Percentiles rank a stretch among this genome's conserved stretches.
These are phyloP conservation scores for Lutraria rhynchaena DNA, from an alignment of 1,140 invertebrate genomes.

Conservation along the genomic window DNA sequence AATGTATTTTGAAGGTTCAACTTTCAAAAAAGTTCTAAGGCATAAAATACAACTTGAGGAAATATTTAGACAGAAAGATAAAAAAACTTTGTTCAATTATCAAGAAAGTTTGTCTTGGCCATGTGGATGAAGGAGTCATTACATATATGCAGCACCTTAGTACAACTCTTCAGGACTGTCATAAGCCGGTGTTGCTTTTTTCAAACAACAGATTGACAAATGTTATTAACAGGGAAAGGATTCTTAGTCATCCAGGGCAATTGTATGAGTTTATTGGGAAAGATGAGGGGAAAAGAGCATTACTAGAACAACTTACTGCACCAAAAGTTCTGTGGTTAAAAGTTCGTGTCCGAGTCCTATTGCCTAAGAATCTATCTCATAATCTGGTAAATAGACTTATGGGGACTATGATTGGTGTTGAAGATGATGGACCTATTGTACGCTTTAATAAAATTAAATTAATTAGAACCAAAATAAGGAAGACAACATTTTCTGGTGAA, in stretches of 20 bases:
- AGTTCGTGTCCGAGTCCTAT: constrained; percentile 17
- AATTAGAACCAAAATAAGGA: not conserved
- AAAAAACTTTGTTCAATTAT: not conserved
- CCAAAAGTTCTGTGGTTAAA: constrained; percentile 36
- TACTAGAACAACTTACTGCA: not conserved
- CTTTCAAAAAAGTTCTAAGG: constrained; percentile 7
- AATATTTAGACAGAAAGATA: constrained; percentile 10
- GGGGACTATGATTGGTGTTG: not conserved
- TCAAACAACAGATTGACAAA: constrained; percentile 1
- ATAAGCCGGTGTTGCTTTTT: not conserved
- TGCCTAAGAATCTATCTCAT: constrained; percentile 2
- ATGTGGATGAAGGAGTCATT: not conserved
- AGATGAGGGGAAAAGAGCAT: not conserved
- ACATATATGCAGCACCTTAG: not conserved
- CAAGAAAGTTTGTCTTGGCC: not conserved
- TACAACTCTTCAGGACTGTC: not conserved
- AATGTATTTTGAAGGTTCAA: constrained; percentile 3
- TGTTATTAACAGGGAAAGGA: constrained; percentile 9
- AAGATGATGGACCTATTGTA: constrained; percentile 28
- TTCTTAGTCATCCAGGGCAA: not conserved
- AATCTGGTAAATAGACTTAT: constrained; percentile 29
- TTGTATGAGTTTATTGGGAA: not conserved
- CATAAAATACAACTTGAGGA: constrained; percentile 21
- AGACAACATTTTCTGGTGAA: constrained; percentile 3
- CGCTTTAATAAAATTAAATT: not conserved